phyloP scores from a whole-genome alignment of 2,113 vertebrate species.

The Daphoenositta chrysoptera region DNA sequence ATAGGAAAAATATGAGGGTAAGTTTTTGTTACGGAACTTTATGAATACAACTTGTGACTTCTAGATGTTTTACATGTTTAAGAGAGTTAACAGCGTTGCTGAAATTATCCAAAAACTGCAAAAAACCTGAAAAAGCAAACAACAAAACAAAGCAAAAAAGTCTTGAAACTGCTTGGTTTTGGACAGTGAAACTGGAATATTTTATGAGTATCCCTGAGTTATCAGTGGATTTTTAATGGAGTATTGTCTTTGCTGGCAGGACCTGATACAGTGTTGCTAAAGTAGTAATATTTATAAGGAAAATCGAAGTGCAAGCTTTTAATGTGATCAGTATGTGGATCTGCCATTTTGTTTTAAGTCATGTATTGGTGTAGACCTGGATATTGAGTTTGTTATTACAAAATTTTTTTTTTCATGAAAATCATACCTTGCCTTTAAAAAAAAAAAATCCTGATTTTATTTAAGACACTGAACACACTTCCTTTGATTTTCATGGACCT shows the following conservation, averaged over 20 bases:
- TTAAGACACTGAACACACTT: background rate
- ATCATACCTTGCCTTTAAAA: background rate
- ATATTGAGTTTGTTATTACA: background rate
- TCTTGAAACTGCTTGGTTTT: background rate
- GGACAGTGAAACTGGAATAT: background rate
- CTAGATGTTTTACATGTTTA: background rate
- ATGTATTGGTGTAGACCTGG: background rate
- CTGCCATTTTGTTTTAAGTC: slow-evolving; percentile 23
- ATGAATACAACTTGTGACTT: background rate
- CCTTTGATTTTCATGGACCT: background rate
- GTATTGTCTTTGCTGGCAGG: background rate
- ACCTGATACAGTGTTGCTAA: background rate
- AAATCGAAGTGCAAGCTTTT: background rate
- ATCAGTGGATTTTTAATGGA: background rate
- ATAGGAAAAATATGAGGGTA: background rate
- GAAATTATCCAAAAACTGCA: background rate
- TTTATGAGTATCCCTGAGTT: background rate
- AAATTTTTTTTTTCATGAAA: background rate
- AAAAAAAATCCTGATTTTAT: background rate
- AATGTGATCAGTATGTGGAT: background rate
- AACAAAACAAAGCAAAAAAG: background rate
- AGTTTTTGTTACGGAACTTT: background rate
- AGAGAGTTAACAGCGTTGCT: background rate
- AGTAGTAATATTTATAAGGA: background rate
- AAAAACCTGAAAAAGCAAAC: background rate